Evolutionary conservation across 1,140 invertebrate genomes (phyloP), one percentile per base, ranked within the genome.

Genomic region (Drosophila bifasciata): DNA sequence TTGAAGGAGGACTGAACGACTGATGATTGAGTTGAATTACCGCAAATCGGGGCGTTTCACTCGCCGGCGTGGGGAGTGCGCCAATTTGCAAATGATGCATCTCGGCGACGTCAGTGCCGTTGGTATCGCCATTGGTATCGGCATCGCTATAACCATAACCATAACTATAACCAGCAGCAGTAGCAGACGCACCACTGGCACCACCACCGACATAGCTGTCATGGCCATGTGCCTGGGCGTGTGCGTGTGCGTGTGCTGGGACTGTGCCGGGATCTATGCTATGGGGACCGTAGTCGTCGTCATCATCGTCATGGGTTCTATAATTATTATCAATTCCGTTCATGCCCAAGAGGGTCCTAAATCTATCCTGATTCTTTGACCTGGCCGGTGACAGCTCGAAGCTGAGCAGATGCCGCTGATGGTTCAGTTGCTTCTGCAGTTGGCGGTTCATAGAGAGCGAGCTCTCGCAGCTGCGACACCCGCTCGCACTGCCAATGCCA

Each of bases 1-100:
- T 60, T 36, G 32, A 19, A 43, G 52, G 21, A 41, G 8, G 23
- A 43, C 17, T 45, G 46, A 25, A 60, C 79, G 79, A 60, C 66
- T 85, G 83, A 79, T 78, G 76, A 49, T 73, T 74, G 62, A 75
- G 69, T 88, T 86, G 83, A 86, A 88, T 92, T 92, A 92, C 91
- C 91, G 91, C 91, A 89, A 92, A 90, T 92, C 83, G 70, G 60
- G 91, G 81, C 68, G 86, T 91, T 78, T 91, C 91, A 77, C 90
- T 91, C 76, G 91, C 91, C 77, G 91, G 91, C 71, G 91, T 91
- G 61, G 91, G 91, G 75, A 92, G 76, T 66, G 90, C 91, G 73
- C 91, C 91, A 83, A 92, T 90, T 84, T 91, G 86, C 75, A 91
- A 78, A 59, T 88, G 79, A 50, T 88, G 83, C 71, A 88, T 59